Evolutionary conservation across 2,797 vertebrate genomes (phyloP), one percentile per base, ranked within the genome.

Genomic region (Oryzias dopingdopingensis): DNA sequence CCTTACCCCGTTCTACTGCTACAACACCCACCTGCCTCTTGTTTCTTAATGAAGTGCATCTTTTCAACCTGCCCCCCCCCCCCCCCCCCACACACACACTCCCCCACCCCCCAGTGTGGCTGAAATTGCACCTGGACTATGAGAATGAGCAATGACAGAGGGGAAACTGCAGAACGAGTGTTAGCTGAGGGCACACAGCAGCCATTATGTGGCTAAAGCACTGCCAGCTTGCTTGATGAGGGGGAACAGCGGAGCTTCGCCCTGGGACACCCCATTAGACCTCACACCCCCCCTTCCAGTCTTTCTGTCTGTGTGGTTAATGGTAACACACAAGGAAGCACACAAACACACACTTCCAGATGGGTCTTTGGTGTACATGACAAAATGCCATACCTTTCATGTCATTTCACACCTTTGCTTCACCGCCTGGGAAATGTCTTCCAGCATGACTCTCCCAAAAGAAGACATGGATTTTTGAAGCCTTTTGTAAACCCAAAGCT

Each of bases 141-240:
- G 66, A 84, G 80, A 83, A 83, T 87, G 86, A 88, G 80, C 85
- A 87, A 85, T 85, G 85, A 81, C 73, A 71, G 82, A 82, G 65
- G 63, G 76, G 77, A 80, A 82, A 72, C 74, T 62, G 63, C 53
- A 64, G 61, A 76, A 78, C 69, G 5, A 70, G 79, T 56, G 58
- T 69, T 60, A 72, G 79, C 82, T 87, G 69, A 65, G 82, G 88
- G 83, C 79, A 56, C 79, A 70, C 65, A 57, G 65, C 72, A 68
- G 84, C 85, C 87, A 89, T 89, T 88, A 89, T 42, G 78, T 72
- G 82, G 85, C 88, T 88, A 88, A 87, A 87, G 86, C 75, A 73
- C 82, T 80, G 77, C 71, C 83, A 79, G 82, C 62, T 78, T 87
- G 87, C 81, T 86, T 86, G 85, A 90, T 90, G 86, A 88, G 79